phyloP scores from a whole-genome alignment of 2,797 vertebrate species.

The Cygnus olor region DNA sequence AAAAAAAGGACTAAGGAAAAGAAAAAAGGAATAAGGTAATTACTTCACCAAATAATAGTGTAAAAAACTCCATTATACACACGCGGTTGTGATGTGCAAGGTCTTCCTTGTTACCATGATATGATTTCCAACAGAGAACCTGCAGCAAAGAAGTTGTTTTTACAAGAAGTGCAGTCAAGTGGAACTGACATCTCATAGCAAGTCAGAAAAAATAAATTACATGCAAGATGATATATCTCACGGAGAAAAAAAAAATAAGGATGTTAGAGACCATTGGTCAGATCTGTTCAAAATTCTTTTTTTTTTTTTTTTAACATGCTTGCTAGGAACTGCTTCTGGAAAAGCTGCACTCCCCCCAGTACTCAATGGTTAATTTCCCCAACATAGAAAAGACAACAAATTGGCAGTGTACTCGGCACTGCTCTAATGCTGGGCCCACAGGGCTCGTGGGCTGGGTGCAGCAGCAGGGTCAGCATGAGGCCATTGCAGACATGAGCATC shows the following conservation, averaged over 20 bases:
- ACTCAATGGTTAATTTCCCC: neutral
- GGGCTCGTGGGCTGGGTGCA: neutral
- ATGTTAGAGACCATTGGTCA: neutral
- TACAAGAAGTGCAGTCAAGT: neutral
- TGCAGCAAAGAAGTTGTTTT: constrained; percentile 8
- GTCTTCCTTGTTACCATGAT: neutral
- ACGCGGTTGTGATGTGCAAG: neutral
- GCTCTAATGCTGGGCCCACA: rapidly evolving
- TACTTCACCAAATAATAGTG: constrained; percentile 26
- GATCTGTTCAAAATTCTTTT: neutral
- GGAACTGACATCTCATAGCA: constrained; percentile 30
- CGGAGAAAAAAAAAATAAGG: rapidly evolving
- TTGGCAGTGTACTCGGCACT: neutral
- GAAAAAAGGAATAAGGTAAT: neutral
- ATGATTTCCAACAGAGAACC: neutral
- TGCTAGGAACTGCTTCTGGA: neutral
- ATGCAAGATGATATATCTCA: neutral
- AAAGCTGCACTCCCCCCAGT: neutral
- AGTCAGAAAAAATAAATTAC: constrained; percentile 32
- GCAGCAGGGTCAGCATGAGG: neutral
- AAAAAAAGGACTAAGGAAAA: neutral
- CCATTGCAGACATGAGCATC: rapidly evolving
- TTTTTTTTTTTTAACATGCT: neutral
- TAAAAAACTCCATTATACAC: neutral
- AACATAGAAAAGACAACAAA: neutral